phyloP scores from a whole-genome alignment of 2,113 vertebrate species.

The Nestor notabilis region DNA sequence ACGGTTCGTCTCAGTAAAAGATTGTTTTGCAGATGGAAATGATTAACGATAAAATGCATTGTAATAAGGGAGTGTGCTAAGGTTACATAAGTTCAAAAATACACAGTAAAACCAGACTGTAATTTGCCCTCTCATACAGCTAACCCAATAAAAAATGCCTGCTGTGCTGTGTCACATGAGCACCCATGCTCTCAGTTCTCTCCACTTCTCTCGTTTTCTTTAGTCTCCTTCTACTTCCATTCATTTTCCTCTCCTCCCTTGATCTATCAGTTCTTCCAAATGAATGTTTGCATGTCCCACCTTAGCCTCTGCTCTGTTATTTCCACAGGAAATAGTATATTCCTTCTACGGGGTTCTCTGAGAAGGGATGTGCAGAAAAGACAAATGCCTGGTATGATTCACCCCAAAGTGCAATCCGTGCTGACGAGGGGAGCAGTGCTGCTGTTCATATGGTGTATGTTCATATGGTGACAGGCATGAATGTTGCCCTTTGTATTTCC shows the following conservation, averaged over 20 bases:
- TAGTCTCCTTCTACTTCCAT: neutral
- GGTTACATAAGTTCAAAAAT: slow-evolving; percentile 59
- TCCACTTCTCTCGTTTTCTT: neutral
- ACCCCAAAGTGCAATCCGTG: neutral
- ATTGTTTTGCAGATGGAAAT: slow-evolving; percentile 33
- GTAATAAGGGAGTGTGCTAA: slow-evolving; percentile 1
- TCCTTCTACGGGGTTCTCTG: neutral
- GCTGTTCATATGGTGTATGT: neutral
- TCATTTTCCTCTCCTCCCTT: neutral
- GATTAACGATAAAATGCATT: slow-evolving; percentile 42
- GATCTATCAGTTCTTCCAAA: neutral
- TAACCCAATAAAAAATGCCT: slow-evolving; percentile 26
- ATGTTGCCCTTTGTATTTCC: neutral
- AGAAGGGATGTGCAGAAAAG: neutral
- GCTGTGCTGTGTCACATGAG: neutral
- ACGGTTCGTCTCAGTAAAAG: neutral
- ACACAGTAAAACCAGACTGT: slow-evolving; percentile 8
- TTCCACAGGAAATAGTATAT: neutral
- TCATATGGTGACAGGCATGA: neutral
- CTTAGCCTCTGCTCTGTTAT: neutral
- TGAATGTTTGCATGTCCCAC: neutral
- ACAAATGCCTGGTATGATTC: neutral
- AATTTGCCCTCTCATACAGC: neutral
- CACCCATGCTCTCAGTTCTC: neutral
- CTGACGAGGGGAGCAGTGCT: neutral